Evolutionary conservation across 2,797 vertebrate species (phyloP).

Genomic region (Babyrousa celebensis): DNA sequence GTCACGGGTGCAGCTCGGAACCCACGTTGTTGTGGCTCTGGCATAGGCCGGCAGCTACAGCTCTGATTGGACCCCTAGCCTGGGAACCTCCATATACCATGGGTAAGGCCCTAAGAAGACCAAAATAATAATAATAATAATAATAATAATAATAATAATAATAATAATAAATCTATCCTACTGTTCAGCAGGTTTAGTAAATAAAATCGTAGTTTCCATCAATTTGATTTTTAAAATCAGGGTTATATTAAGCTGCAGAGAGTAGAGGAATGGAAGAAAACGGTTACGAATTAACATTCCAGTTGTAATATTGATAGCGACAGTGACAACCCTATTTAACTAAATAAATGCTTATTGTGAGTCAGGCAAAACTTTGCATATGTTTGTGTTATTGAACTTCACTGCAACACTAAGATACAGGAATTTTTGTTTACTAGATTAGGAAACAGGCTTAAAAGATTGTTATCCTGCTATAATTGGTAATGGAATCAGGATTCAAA

Average conservation of each 20-base stretch:
- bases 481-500: conserved; percentile 24
- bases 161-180: conserved; percentile 29
- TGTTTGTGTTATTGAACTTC: conserved; percentile 11
- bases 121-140: not conserved
- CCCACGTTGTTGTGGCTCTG: too few relatives aligned
- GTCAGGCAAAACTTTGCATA: not conserved
- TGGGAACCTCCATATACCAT: too few relatives aligned
- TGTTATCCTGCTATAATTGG: not conserved
- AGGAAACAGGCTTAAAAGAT: not conserved
- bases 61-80: too few relatives aligned
- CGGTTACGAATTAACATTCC: conserved; percentile 9
- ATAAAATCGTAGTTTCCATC: not conserved
- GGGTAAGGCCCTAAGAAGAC: too few relatives aligned
- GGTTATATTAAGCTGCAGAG: not conserved
- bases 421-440: conserved; percentile 36
- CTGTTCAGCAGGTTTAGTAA: not conserved
- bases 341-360: conserved; percentile 36
- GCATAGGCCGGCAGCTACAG: too few relatives aligned
- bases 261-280: not conserved
- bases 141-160: not conserved
- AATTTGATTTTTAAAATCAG: conserved; percentile 39
- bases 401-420: not conserved
- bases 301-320: conserved; percentile 5
- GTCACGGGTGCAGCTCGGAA: too few relatives aligned
- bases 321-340: conserved; percentile 14